A percentile compares a stretch with the other conserved stretches of the same genome.
Evolutionary conservation across 2,797 vertebrate species (phyloP).

Genomic region (Gastrophryne carolinensis): DNA sequence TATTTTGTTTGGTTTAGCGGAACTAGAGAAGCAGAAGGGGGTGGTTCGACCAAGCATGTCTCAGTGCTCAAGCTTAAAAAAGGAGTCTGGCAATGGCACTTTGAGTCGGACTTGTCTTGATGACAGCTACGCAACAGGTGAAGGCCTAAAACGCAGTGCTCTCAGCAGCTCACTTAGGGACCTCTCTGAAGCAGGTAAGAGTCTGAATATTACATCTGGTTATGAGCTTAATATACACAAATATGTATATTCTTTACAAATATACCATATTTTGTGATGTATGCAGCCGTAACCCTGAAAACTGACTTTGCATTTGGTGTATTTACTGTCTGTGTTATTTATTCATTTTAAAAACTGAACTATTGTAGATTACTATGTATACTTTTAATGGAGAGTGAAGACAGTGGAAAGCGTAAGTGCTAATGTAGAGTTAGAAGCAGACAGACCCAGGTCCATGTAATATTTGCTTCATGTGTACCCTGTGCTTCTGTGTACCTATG

Average conservation of each 20-base stretch:
- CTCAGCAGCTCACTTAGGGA: constrained; percentile 94
- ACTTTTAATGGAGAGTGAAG: constrained; percentile 52
- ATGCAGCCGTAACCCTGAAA: constrained; percentile 46
- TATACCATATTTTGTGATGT: constrained; percentile 51
- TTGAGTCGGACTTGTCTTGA: constrained; percentile 87
- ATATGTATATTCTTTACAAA: constrained; percentile 45
- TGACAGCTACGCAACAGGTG: constrained; percentile 87
- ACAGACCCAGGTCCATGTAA: constrained; percentile 50
- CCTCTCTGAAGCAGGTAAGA: constrained; percentile 93
- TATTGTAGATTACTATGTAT: constrained; percentile 56
- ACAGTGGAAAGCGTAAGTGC: constrained; percentile 49
- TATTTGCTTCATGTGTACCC: constrained; percentile 53
- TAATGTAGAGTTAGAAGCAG: constrained; percentile 49
- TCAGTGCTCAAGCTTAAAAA: constrained; percentile 86
- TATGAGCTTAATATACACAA: constrained; percentile 50
- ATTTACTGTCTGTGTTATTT: constrained; percentile 17
- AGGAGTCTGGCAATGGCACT: constrained; percentile 86
- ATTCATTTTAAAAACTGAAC: constrained; percentile 49
- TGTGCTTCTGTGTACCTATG: constrained; percentile 61
- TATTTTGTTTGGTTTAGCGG: constrained; percentile 71
- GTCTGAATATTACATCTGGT: constrained; percentile 16
- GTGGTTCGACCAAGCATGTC: constrained; percentile 88
- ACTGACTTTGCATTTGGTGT: constrained; percentile 4
- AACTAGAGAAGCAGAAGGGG: constrained; percentile 95
- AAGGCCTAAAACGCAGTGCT: constrained; percentile 91